These are phyloP conservation scores for Catamblyrhynchus diadema DNA, from an alignment of 2,797 vertebrate species.

Conservation along the genomic window DNA sequence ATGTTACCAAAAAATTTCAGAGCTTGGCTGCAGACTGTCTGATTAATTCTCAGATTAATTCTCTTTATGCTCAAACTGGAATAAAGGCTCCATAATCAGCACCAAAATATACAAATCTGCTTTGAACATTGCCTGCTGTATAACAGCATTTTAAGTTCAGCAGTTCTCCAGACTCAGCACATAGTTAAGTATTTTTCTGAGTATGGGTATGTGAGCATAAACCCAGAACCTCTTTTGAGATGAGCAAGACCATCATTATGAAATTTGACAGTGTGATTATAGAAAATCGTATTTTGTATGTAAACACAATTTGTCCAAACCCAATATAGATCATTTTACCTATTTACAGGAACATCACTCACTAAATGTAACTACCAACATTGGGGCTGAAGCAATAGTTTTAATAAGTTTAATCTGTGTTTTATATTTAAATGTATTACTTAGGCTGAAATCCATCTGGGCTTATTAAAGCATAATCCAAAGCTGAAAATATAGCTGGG, in stretches of 20 bases:
- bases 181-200: neutral
- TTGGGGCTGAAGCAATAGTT: neutral
- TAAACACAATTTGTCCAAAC: neutral
- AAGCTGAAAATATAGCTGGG: conserved; percentile 20
- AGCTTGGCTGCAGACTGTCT: neutral
- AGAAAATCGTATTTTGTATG: neutral
- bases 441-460: conserved; percentile 33
- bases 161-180: neutral
- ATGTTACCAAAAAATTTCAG: neutral
- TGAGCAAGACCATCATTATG: neutral
- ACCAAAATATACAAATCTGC: neutral
- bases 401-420: neutral
- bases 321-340: neutral
- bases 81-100: neutral
- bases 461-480: conserved; percentile 4
- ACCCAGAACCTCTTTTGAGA: neutral
- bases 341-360: neutral
- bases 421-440: neutral
- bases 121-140: neutral
- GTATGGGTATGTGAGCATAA: neutral
- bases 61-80: neutral
- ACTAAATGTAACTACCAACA: neutral
- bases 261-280: neutral
- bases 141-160: neutral
- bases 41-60: neutral